Evolutionary conservation across 64 coral and sea anemone genomes (phyloP).

Genomic region (Porites lutea): DNA sequence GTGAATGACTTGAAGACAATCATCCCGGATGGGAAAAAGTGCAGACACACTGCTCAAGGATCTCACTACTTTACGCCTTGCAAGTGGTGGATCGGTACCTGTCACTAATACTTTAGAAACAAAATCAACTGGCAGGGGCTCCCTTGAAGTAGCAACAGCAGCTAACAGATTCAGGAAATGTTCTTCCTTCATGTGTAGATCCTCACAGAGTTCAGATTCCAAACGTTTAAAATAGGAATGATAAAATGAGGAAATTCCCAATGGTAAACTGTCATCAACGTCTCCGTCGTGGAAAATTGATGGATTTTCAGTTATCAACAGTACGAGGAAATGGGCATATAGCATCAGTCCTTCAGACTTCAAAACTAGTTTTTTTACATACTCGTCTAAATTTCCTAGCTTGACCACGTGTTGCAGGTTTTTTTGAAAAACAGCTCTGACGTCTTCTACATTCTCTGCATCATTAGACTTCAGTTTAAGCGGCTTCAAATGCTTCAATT

Average conservation of each 20-base stretch:
- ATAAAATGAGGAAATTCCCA: slow-evolving; percentile 24
- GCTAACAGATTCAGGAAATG: too few species aligned
- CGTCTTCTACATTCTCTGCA: not conserved
- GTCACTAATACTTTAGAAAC: not conserved
- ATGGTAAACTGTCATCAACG: not conserved
- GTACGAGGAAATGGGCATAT: not conserved
- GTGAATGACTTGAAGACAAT: slow-evolving; percentile 21
- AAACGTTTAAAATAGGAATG: slow-evolving; percentile 31
- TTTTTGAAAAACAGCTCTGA: not conserved
- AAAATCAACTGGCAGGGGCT: too few species aligned
- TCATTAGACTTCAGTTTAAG: not conserved
- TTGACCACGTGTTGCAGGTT: not conserved
- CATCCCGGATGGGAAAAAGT: slow-evolving; percentile 20
- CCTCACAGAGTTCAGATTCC: not conserved
- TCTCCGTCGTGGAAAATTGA: not conserved
- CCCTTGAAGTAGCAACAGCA: too few species aligned
- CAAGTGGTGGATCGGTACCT: not conserved
- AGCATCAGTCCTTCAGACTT: too few species aligned
- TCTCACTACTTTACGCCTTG: not conserved
- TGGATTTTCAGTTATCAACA: too few species aligned
- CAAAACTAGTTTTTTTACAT: slow-evolving; percentile 20
- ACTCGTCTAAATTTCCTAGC: not conserved
- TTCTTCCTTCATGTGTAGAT: too few species aligned
- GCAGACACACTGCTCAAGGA: not conserved
- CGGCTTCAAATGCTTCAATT: not conserved